Evolutionary conservation across 2,888 invertebrate species (phyloP).

Genomic region (Cyaniris semiargus): DNA sequence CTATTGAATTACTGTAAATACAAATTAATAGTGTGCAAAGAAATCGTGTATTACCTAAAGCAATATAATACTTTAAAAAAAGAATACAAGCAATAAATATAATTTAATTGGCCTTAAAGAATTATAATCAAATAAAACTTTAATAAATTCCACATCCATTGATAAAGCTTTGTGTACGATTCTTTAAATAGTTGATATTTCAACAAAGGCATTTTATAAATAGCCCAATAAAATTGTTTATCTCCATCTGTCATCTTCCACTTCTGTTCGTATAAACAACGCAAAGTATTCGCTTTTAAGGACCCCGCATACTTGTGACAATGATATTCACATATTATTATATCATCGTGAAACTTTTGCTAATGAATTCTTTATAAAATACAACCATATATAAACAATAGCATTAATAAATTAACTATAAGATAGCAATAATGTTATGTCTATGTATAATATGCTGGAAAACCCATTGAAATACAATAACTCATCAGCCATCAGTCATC

Average conservation of each 20-base stretch:
- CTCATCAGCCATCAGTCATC: too few species aligned
- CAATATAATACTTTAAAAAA: not conserved
- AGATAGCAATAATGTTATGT: not conserved
- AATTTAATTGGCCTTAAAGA: not conserved
- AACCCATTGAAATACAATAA: too few species aligned
- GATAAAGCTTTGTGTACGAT: slow-evolving; percentile 3
- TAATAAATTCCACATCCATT: not conserved
- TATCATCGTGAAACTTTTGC: not conserved
- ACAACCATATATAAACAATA: not conserved
- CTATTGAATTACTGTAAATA: not conserved
- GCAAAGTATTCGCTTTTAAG: not conserved
- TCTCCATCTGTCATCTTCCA: slow-evolving; percentile 14
- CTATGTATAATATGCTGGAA: too few species aligned
- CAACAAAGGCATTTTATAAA: slow-evolving; percentile 15
- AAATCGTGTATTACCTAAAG: not conserved
- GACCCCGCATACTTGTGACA: not conserved
- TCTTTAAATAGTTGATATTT: slow-evolving; percentile 11
- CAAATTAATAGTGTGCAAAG: not conserved
- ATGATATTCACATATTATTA: not conserved
- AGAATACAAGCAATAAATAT: not conserved
- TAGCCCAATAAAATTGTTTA: slow-evolving; percentile 20
- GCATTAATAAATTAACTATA: not conserved
- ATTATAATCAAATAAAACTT: not conserved
- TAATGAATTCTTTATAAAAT: not conserved
- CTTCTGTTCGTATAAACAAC: slow-evolving; percentile 5